A percentile compares a stretch with the other conserved stretches of the same genome.
Conservation (phyloP, 2,888 invertebrate genomes). For the Geotrupes spiniger region DNA sequence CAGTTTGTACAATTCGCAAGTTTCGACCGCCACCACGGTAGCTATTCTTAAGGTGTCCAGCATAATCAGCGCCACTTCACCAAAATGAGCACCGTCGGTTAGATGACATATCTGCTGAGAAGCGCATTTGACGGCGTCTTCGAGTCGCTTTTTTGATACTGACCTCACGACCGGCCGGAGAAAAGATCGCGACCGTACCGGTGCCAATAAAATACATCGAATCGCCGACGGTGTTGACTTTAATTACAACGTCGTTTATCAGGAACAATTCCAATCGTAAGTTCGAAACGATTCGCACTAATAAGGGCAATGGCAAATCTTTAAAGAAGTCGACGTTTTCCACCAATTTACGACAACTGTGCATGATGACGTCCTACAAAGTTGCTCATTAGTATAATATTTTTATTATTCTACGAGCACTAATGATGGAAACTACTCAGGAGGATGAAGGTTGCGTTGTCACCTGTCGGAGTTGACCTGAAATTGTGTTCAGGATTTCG, state of each 20-base stretch:
- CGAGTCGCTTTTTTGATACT: no score
- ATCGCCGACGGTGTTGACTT: conserved; percentile 52
- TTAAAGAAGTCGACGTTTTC: conserved; percentile 56
- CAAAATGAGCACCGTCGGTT: conserved; percentile 58
- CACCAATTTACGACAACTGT: conserved; percentile 54
- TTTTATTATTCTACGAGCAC: no score
- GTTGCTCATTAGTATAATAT: no score
- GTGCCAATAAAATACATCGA: conserved; percentile 59
- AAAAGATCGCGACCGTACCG: conserved; percentile 57
- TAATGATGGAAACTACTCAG: no score
- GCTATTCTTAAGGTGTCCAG: conserved; percentile 42
- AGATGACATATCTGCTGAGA: conserved; percentile 53
- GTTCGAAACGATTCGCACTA: conserved; percentile 53
- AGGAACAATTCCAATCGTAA: conserved; percentile 54
- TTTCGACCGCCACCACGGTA: conserved; percentile 47
- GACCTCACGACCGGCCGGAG: conserved; percentile 50
- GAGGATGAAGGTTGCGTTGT: no score
- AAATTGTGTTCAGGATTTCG: conserved; percentile 34
- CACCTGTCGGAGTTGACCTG: conserved; percentile 16
- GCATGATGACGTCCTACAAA: conserved; percentile 55
- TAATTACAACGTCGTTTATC: conserved; percentile 55
- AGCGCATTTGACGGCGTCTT: no score
- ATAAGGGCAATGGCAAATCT: conserved; percentile 51
- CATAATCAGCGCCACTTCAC: conserved; percentile 51
- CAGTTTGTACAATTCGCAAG: conserved; percentile 48